phyloP scores from a whole-genome alignment of 1,140 invertebrate species.

The Drosophila aff. region DNA sequence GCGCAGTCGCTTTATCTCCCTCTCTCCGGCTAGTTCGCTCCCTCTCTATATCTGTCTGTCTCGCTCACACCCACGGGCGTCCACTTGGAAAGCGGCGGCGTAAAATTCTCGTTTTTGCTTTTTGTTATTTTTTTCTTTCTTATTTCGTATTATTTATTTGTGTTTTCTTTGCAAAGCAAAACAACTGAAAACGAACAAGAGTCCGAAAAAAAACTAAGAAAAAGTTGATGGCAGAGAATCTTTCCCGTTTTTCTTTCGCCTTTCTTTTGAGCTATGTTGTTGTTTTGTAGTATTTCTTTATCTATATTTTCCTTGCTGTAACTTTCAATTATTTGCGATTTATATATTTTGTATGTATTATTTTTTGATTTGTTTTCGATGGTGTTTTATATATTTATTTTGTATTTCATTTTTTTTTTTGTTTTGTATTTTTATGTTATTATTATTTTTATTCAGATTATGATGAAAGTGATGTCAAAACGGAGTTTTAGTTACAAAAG shows the following conservation, averaged over 20 bases:
- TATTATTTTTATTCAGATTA: constrained; percentile 84
- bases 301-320: constrained; percentile 50
- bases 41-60: constrained; percentile 32
- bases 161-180: constrained; percentile 54
- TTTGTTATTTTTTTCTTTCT: constrained; percentile 35
- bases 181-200: constrained; percentile 66
- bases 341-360: constrained; percentile 65
- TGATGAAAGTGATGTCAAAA: constrained; percentile 85
- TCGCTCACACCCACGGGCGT: constrained; percentile 54
- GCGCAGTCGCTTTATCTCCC: constrained; percentile 72
- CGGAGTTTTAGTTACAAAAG: constrained; percentile 92
- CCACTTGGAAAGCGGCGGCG: constrained; percentile 25
- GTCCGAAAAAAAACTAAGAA: constrained; percentile 72
- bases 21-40: constrained; percentile 34
- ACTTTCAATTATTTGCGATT: constrained; percentile 67
- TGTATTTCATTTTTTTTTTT: constrained; percentile 59
- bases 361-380: constrained; percentile 84
- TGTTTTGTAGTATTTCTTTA: constrained; percentile 50
- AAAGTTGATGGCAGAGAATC: constrained; percentile 69
- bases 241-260: constrained; percentile 58
- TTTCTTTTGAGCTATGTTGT: constrained; percentile 76
- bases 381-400: constrained; percentile 73
- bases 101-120: constrained; percentile 37
- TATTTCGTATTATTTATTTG: constrained; percentile 13
- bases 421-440: constrained; percentile 70